Evolutionary conservation across 2,113 vertebrate genomes (phyloP).

Genomic region (Phoxinus phoxinus): DNA sequence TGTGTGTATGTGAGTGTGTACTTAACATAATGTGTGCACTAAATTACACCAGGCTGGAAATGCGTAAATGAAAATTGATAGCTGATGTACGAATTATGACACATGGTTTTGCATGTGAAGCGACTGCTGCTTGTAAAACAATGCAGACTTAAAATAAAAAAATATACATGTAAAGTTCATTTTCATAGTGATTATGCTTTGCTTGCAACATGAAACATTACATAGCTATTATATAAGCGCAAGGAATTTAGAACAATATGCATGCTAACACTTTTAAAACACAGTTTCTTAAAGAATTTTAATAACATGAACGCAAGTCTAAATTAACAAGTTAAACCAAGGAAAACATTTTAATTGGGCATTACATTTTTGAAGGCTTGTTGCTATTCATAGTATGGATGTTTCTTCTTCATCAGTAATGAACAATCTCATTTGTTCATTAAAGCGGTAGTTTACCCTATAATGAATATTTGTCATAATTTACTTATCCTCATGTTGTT

Average conservation of each 20-base stretch:
- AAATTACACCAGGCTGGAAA: slow-evolving; percentile 25
- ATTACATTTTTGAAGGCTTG: slow-evolving; percentile 12
- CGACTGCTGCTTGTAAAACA: slow-evolving; percentile 1
- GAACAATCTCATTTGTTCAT: slow-evolving; percentile 7
- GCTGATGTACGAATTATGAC: slow-evolving; percentile 33
- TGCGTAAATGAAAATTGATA: slow-evolving; percentile 41
- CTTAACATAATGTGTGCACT: slow-evolving; percentile 48
- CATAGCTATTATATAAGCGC: neutral
- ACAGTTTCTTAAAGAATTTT: neutral
- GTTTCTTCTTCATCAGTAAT: neutral
- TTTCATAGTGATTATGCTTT: neutral
- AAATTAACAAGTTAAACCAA: slow-evolving; percentile 6
- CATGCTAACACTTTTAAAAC: neutral
- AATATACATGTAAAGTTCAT: neutral
- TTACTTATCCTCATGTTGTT: slow-evolving; percentile 2
- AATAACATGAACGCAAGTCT: neutral
- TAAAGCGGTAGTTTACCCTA: neutral
- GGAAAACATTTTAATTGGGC: slow-evolving; percentile 13
- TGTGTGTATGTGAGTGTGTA: slow-evolving; percentile 32
- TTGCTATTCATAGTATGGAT: slow-evolving; percentile 22
- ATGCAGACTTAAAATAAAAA: neutral
- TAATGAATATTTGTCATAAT: neutral
- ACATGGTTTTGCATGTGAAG: slow-evolving; percentile 37
- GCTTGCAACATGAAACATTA: slow-evolving; percentile 13
- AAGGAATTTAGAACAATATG: neutral